Percentiles rank a stretch among this genome's conserved stretches.
Conservation (phyloP, 2,797 vertebrate species). For the Bovichtus variegatus region DNA sequence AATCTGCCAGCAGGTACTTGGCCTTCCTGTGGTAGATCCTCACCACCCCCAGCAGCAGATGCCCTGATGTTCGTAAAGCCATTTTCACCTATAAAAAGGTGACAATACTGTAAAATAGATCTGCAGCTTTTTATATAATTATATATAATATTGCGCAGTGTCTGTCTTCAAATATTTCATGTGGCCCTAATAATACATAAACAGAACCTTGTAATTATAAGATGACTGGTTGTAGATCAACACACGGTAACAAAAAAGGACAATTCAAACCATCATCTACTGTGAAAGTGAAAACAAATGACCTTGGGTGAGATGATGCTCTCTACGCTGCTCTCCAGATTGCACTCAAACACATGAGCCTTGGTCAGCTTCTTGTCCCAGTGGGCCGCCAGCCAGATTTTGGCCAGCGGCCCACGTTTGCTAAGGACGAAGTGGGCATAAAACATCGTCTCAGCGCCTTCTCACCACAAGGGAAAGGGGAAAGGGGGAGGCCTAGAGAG, state of each 20-base stretch:
- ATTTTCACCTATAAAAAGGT: slow-evolving; percentile 89
- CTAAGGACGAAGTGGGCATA: slow-evolving; percentile 97
- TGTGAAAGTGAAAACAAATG: slow-evolving; percentile 17
- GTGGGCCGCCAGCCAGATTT: slow-evolving; percentile 97
- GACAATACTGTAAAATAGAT: not conserved
- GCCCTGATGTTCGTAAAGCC: slow-evolving; percentile 94
- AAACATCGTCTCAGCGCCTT: slow-evolving; percentile 89
- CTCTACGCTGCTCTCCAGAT: slow-evolving; percentile 95
- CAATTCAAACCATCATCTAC: not conserved
- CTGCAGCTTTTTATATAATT: not conserved
- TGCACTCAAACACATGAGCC: slow-evolving; percentile 96
- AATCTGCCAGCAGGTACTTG: slow-evolving; percentile 95
- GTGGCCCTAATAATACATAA: not conserved
- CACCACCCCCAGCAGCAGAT: slow-evolving; percentile 94
- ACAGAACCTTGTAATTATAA: not conserved
- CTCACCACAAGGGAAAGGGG: slow-evolving; percentile 70
- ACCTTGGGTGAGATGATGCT: slow-evolving; percentile 97
- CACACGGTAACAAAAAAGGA: not conserved
- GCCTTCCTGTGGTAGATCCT: slow-evolving; percentile 98
- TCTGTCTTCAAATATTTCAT: not conserved
- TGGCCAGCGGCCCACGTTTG: slow-evolving; percentile 96
- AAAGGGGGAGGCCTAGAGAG: slow-evolving; percentile 53
- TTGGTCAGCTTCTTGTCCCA: slow-evolving; percentile 98
- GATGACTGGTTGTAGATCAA: not conserved
- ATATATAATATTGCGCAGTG: not conserved